Evolutionary conservation across 2,113 vertebrate species (phyloP), one percentile per base, ranked within the genome.

Genomic region (Anthoscopus minutus): DNA sequence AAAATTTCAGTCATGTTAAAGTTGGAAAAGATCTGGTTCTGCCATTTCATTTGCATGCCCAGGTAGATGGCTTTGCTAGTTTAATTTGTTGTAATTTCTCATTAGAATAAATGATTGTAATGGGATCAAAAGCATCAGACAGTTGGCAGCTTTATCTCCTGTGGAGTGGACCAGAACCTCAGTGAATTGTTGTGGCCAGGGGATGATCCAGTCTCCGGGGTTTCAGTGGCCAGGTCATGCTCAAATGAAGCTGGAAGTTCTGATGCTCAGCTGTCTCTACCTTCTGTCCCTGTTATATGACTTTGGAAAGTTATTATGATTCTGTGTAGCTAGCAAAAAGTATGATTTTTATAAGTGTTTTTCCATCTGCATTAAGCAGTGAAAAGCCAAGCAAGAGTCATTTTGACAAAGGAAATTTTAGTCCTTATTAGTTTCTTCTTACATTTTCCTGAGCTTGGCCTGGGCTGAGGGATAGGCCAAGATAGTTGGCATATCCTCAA

Each of bases 1-100:
- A 92, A 88, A 71, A 66, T 91, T 81, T 40, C 71, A 88, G 58
- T 92, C 65, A 50, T 80, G 40, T 71, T 80, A 76, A 88, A 76
- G 51, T 47, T 69, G 42, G 62, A 93, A 93, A 82, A 92, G 23
- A 69, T 38, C 19, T 81, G 47, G 50, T 73, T 92, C 82, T 88
- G 81, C 89, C 85, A 66, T 93, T 97, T 92, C 60, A 82, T 89
- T 94, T 81, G 17, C 37, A 14, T 37, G 17, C 93, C 93, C 95
- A 96, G 70, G 70, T 82, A 81, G 76, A 60, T 85, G 93, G 44
- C 93, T 96, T 93, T 91, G 79, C 89, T 93, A 54, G 81, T 96
- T 95, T 85, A 76, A 83, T 85, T 91, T 88, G 90, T 85, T 93
- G 89, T 92, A 78, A 95, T 94, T 97, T 98, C 96, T 94, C 95